phyloP scores from a whole-genome alignment of 2,888 invertebrate genomes.

The Aphidius colemani region DNA sequence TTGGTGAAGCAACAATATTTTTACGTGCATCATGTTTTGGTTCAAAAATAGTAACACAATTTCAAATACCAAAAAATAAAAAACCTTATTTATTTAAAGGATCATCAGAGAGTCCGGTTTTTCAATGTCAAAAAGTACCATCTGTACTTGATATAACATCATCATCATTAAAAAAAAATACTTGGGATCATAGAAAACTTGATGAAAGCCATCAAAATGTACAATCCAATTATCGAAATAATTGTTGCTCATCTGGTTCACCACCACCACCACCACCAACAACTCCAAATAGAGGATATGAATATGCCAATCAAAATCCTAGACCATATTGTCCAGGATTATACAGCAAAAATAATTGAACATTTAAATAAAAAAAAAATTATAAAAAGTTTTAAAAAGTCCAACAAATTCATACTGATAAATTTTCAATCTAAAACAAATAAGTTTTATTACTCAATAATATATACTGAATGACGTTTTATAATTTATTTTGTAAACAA shows the following conservation, averaged over 20 bases:
- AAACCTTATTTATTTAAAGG: slow-evolving; percentile 53
- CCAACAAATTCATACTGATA: neutral
- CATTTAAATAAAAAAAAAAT: neutral
- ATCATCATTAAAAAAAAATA: slow-evolving; percentile 2
- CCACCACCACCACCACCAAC: slow-evolving; percentile 30
- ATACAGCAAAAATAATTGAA: neutral
- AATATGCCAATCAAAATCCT: slow-evolving; percentile 13
- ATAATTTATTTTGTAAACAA: too few species aligned
- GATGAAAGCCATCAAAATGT: slow-evolving; percentile 29
- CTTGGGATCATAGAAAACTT: slow-evolving; percentile 16
- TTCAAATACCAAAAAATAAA: slow-evolving; percentile 61
- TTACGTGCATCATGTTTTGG: slow-evolving; percentile 71
- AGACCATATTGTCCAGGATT: slow-evolving; percentile 32
- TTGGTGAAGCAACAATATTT: slow-evolving; percentile 68
- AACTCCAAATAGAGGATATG: slow-evolving; percentile 17
- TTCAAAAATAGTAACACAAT: slow-evolving; percentile 69
- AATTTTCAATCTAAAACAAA: neutral
- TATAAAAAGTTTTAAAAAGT: neutral
- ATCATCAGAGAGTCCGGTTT: slow-evolving; percentile 44
- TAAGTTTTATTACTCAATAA: slow-evolving; percentile 2
- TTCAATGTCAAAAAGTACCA: slow-evolving; percentile 49
- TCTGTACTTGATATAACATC: slow-evolving; percentile 28
- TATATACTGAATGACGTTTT: too few species aligned
- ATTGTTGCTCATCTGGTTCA: slow-evolving; percentile 27
- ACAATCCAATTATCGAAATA: slow-evolving; percentile 2